phyloP scores from a whole-genome alignment of 2,888 invertebrate genomes.

The Leptopilina myrica region DNA sequence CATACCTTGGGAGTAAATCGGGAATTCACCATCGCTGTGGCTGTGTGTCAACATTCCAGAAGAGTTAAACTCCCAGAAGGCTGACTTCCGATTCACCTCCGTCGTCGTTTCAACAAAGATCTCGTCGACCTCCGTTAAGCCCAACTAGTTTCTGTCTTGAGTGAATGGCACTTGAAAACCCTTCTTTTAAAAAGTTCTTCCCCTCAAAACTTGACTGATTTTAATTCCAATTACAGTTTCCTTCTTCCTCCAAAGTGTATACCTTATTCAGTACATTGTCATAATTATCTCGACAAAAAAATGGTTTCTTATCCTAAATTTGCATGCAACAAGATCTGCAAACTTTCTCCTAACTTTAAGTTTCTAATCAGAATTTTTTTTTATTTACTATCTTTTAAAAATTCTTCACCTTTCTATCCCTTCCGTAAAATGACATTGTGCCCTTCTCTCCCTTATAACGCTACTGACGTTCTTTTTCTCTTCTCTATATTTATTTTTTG shows the following conservation, averaged over 20 bases:
- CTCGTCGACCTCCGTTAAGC: constrained; percentile 68
- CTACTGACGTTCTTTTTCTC: too few species aligned
- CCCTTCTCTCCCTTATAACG: too few species aligned
- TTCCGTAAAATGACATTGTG: too few species aligned
- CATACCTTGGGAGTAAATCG: constrained; percentile 87
- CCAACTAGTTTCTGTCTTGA: constrained; percentile 66
- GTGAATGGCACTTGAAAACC: constrained; percentile 63
- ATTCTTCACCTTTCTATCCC: too few species aligned
- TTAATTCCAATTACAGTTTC: neutral
- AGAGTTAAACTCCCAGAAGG: constrained; percentile 69
- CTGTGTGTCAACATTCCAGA: constrained; percentile 87
- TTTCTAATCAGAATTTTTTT: too few species aligned
- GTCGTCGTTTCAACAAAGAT: constrained; percentile 65
- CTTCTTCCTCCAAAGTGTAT: too few species aligned
- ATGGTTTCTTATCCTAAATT: too few species aligned
- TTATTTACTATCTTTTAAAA: too few species aligned
- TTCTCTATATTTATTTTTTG: neutral
- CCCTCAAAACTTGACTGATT: neutral
- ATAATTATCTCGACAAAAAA: too few species aligned
- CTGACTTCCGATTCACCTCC: constrained; percentile 64
- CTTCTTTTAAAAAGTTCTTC: neutral
- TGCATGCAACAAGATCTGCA: too few species aligned
- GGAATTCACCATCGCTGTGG: constrained; percentile 91
- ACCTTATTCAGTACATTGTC: too few species aligned
- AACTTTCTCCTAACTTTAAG: too few species aligned